phyloP scores from a whole-genome alignment of 1,140 invertebrate genomes.

The Trichogramma pretiosum region DNA sequence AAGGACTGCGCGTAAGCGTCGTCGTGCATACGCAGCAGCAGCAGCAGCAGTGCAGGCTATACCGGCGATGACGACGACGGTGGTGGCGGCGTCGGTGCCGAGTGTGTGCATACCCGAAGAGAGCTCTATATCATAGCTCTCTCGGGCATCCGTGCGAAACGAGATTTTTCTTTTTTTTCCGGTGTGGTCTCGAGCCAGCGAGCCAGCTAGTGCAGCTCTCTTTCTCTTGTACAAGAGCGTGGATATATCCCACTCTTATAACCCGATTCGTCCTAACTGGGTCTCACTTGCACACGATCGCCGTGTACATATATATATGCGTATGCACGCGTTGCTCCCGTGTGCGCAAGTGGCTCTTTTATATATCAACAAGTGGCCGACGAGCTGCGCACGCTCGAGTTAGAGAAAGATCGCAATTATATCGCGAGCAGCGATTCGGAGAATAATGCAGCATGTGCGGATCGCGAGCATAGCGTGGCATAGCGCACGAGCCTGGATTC shows the following conservation, averaged over 20 bases:
- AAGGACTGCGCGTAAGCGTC: too few species aligned
- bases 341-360: too few species aligned
- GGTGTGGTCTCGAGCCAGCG: background rate
- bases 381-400: background rate
- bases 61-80: background rate
- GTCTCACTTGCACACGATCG: too few species aligned
- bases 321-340: too few species aligned
- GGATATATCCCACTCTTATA: background rate
- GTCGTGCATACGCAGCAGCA: background rate
- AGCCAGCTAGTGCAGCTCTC: background rate
- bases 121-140: too few species aligned
- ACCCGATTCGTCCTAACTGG: background rate
- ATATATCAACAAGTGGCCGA: too few species aligned
- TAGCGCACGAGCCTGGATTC: too few species aligned
- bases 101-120: too few species aligned
- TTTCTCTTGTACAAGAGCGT: background rate
- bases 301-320: too few species aligned
- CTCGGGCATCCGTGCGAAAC: background rate
- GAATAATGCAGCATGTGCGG: background rate
- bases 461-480: background rate
- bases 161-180: conserved; percentile 1
- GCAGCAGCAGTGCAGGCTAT: background rate
- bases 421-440: conserved; percentile 1
- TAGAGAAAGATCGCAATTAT: conserved; percentile 1
- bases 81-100: background rate